Evolutionary conservation across 2,113 vertebrate species (phyloP).

Genomic region (Antidorcas marsupialis): DNA sequence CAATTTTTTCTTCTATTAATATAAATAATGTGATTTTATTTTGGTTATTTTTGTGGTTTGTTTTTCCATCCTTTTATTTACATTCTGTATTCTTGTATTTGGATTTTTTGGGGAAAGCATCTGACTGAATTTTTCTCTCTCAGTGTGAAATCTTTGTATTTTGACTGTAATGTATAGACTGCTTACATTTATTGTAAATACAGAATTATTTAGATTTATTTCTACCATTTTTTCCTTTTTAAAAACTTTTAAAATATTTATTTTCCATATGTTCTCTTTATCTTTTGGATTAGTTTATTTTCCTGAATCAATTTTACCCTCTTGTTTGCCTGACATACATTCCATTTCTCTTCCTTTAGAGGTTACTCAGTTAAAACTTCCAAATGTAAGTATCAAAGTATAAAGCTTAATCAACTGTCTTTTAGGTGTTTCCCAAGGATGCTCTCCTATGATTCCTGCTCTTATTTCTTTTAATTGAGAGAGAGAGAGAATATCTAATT

Average conservation of each 20-base stretch:
- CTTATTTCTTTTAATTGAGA: neutral
- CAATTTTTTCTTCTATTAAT: neutral
- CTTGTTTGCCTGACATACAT: neutral
- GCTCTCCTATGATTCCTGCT: neutral
- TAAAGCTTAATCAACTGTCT: neutral
- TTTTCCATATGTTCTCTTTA: neutral
- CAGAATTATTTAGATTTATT: neutral
- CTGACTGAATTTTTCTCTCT: neutral
- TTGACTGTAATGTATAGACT: neutral
- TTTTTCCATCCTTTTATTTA: slow-evolving; percentile 7
- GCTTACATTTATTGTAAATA: slow-evolving; percentile 35
- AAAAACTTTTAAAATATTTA: neutral
- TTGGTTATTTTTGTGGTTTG: neutral
- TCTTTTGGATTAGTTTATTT: slow-evolving; percentile 17
- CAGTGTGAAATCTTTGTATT: slow-evolving; percentile 2
- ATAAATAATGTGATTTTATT: neutral
- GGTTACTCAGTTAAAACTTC: neutral
- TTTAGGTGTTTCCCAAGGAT: neutral
- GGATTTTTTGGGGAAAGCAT: neutral
- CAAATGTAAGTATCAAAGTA: neutral
- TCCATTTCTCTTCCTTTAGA: neutral
- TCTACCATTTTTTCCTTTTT: neutral
- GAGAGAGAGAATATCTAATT: neutral
- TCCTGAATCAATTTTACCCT: neutral
- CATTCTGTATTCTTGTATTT: neutral